phyloP scores from a whole-genome alignment of 2,797 vertebrate species.

The Poliocrania exsul region DNA sequence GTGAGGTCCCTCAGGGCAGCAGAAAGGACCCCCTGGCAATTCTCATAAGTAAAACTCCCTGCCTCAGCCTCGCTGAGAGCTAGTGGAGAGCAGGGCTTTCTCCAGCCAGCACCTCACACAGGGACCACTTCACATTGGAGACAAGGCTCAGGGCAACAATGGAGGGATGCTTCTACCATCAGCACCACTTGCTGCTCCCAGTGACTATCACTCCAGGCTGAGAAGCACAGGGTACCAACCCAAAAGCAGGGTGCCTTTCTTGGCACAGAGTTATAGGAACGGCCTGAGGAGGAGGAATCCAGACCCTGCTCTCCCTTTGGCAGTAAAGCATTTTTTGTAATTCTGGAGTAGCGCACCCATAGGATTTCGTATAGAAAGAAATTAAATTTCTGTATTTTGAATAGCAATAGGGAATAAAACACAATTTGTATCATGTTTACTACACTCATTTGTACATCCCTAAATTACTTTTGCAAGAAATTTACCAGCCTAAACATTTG shows the following conservation, averaged over 20 bases:
- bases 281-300: not conserved
- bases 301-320: not conserved
- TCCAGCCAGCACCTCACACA: accelerated
- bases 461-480: not conserved
- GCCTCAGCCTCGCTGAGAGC: accelerated
- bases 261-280: not conserved
- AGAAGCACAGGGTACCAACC: not conserved
- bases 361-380: not conserved
- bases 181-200: not conserved
- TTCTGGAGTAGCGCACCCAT: not conserved
- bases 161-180: not conserved
- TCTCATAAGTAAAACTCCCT: not conserved
- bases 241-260: not conserved
- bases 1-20: not conserved
- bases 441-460: not conserved
- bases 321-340: not conserved
- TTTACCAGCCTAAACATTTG: not conserved
- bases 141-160: not conserved
- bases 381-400: not conserved
- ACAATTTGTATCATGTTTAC: not conserved
- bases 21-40: not conserved
- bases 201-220: not conserved
- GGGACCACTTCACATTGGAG: accelerated
- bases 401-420: not conserved
- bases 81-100: not conserved